Evolutionary conservation across 2,797 vertebrate species (phyloP).

Genomic region (Tiaroga cobitis): DNA sequence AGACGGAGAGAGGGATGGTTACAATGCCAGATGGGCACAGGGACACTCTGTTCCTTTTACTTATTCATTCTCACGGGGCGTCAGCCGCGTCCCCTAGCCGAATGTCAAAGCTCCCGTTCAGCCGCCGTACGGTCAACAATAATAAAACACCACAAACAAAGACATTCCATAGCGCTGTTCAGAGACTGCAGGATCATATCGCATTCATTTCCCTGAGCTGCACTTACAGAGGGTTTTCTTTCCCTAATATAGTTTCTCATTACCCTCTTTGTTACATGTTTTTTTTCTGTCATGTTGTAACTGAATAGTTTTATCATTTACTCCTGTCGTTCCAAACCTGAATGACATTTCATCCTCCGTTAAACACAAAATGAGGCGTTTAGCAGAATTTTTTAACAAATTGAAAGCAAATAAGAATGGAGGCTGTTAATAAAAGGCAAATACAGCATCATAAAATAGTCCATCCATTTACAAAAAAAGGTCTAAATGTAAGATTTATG

Average conservation of each 20-base stretch:
- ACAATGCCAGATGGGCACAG: slow-evolving; percentile 61
- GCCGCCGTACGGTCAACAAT: slow-evolving; percentile 29
- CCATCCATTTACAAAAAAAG: not conserved
- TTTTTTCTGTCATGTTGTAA: not conserved
- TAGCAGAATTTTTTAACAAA: not conserved
- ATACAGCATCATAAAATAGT: not conserved
- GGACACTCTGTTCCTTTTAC: slow-evolving; percentile 72
- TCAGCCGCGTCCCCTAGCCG: slow-evolving; percentile 43
- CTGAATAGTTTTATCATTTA: not conserved
- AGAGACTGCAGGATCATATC: slow-evolving; percentile 8
- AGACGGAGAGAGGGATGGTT: slow-evolving; percentile 61
- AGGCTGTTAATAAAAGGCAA: not conserved
- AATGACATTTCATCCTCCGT: not conserved
- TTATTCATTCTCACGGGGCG: slow-evolving; percentile 67
- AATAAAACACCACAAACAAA: slow-evolving; percentile 40
- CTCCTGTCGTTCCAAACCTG: not conserved
- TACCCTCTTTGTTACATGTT: not conserved
- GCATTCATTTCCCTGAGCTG: not conserved
- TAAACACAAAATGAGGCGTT: not conserved
- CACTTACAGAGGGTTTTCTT: not conserved
- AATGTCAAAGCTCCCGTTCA: slow-evolving; percentile 37
- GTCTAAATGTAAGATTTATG: not conserved
- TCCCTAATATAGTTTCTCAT: not conserved
- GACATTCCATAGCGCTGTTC: slow-evolving; percentile 19
- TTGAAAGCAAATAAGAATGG: not conserved